These are phyloP conservation scores for Caenorhabditis briggsae DNA, from an alignment of 1,140 invertebrate genomes.

Conservation along the genomic window DNA sequence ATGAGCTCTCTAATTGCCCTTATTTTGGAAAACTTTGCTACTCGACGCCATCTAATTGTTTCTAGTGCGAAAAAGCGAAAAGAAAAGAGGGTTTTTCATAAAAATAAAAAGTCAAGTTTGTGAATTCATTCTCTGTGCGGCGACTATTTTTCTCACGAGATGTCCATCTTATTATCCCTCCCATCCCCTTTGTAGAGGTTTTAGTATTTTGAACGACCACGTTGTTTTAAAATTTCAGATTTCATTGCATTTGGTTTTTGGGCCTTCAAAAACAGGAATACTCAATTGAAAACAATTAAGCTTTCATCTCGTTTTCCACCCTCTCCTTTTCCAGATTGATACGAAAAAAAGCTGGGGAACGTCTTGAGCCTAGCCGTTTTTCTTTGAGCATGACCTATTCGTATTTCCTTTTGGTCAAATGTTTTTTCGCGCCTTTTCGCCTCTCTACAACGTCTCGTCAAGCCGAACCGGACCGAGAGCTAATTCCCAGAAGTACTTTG, in stretches of 20 bases:
- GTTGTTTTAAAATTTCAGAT: constrained; percentile 6
- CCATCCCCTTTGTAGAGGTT: neutral
- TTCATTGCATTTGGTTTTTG: neutral
- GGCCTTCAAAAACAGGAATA: neutral
- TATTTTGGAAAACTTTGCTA: constrained; percentile 43
- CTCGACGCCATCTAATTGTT: constrained; percentile 29
- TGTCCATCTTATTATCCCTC: constrained; percentile 14
- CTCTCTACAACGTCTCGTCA: neutral
- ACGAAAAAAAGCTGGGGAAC: neutral
- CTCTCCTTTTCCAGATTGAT: constrained; percentile 10
- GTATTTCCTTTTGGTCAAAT: constrained; percentile 51
- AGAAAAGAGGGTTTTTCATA: neutral
- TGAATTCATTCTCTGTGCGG: constrained; percentile 2
- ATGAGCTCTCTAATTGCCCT: constrained; percentile 34
- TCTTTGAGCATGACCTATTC: constrained; percentile 34
- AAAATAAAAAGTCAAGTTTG: constrained; percentile 26
- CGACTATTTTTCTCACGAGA: constrained; percentile 43
- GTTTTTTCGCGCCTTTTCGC: constrained; percentile 27
- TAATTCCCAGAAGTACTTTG: constrained; percentile 53
- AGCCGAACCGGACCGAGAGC: neutral
- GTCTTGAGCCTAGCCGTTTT: neutral
- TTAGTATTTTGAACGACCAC: neutral
- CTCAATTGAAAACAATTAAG: constrained; percentile 22
- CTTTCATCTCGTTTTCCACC: neutral
- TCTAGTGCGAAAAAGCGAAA: constrained; percentile 31